Evolutionary conservation across 2,113 vertebrate species (phyloP).

Genomic region (Melanostigma gelatinosum): DNA sequence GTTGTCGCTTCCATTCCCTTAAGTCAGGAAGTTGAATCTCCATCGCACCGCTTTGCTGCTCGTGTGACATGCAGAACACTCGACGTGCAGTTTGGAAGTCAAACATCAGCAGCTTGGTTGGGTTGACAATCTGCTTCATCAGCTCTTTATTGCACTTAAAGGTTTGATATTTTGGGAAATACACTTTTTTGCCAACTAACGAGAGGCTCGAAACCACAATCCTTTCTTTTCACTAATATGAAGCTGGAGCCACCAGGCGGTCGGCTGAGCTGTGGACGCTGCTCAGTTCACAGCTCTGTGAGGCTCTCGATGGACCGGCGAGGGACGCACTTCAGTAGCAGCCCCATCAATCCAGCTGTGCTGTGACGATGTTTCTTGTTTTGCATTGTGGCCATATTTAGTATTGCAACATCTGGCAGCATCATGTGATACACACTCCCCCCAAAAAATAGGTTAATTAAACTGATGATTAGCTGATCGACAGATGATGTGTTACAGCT

Average conservation of each 20-base stretch:
- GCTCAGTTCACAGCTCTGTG: neutral
- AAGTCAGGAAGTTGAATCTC: conserved; percentile 14
- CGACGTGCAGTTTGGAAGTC: neutral
- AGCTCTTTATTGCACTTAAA: neutral
- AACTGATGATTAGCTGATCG: too few species aligned
- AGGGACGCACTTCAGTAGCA: neutral
- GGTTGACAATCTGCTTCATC: neutral
- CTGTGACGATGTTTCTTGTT: neutral
- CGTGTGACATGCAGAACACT: neutral
- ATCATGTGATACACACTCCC: too few species aligned
- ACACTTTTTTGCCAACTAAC: neutral
- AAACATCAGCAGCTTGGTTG: neutral
- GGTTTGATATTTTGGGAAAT: neutral
- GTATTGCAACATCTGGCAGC: too few species aligned
- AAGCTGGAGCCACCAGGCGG: neutral
- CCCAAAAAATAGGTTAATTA: too few species aligned
- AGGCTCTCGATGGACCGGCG: neutral
- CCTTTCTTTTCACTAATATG: neutral
- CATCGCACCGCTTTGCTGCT: neutral
- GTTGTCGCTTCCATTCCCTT: conserved; percentile 47
- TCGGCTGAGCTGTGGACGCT: neutral
- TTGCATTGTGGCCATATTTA: neutral
- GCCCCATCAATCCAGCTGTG: too few species aligned
- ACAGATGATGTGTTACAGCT: too few species aligned
- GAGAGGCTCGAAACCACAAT: neutral